Percentiles rank a stretch among this genome's conserved stretches.
These are phyloP conservation scores for Hermetia illucens DNA, from an alignment of 1,140 invertebrate species.

Conservation along the genomic window DNA sequence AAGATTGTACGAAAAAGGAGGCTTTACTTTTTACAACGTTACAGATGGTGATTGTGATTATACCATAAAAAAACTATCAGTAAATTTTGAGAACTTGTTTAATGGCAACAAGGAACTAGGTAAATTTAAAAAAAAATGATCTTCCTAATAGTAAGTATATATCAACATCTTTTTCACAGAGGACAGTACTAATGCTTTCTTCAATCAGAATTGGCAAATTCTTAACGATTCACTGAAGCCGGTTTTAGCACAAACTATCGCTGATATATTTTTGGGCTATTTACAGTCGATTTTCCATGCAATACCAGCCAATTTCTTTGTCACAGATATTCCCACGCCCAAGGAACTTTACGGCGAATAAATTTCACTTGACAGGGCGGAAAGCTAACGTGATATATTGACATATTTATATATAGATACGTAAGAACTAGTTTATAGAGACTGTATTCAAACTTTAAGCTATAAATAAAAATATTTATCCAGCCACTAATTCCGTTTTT, in stretches of 20 bases:
- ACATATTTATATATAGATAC: too few species aligned
- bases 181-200: constrained; percentile 51
- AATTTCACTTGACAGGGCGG: too few species aligned
- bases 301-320: constrained; percentile 46
- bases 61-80: constrained; percentile 23
- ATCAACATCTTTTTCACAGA: constrained; percentile 32
- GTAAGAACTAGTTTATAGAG: too few species aligned
- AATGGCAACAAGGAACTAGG: constrained; percentile 27
- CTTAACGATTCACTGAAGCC: constrained; percentile 46
- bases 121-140: constrained; percentile 6
- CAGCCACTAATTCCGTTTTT: too few species aligned
- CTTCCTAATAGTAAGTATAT: background rate
- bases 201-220: constrained; percentile 52
- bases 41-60: constrained; percentile 29
- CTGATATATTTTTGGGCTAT: constrained; percentile 47
- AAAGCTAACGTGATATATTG: too few species aligned
- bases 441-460: too few species aligned
- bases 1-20: constrained; percentile 39
- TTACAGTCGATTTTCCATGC: constrained; percentile 47
- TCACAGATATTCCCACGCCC: constrained; percentile 37
- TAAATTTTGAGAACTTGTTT: constrained; percentile 25
- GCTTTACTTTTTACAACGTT: constrained; percentile 47
- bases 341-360: constrained; percentile 26
- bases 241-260: constrained; percentile 47
- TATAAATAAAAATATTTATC: too few species aligned